phyloP scores from a whole-genome alignment of 2,888 invertebrate genomes.

The Microlaimidae sp. region DNA sequence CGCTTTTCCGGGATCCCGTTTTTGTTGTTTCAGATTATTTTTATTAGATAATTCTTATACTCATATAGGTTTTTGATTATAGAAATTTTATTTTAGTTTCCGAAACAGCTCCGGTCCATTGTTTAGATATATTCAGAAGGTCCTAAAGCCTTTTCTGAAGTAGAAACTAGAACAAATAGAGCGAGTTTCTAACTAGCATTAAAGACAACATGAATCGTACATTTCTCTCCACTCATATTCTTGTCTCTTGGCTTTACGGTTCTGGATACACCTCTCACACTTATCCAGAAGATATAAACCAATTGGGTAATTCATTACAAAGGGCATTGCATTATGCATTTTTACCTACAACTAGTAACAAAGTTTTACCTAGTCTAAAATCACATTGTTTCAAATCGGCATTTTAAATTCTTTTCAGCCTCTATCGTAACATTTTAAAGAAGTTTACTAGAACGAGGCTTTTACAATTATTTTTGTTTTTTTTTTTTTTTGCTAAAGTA shows the following conservation, averaged over 20 bases:
- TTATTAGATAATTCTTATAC: too few species aligned
- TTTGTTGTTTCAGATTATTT: too few species aligned
- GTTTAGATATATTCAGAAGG: not conserved
- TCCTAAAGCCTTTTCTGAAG: slow-evolving; percentile 12
- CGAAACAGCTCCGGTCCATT: not conserved
- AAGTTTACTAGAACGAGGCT: too few species aligned
- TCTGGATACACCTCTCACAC: not conserved
- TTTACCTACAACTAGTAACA: not conserved
- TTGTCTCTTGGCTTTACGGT: not conserved
- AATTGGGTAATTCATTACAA: not conserved
- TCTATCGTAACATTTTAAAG: too few species aligned
- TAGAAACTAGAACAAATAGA: not conserved
- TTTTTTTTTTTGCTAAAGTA: too few species aligned
- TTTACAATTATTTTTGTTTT: too few species aligned
- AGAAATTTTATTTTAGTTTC: too few species aligned
- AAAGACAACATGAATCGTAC: not conserved
- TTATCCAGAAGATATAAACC: slow-evolving; percentile 2
- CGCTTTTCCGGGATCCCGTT: too few species aligned
- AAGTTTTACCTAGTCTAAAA: too few species aligned
- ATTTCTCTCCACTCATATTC: not conserved
- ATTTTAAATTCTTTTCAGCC: too few species aligned
- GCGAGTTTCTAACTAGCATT: not conserved
- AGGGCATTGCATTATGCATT: not conserved
- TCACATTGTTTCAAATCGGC: too few species aligned
- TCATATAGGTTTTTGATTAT: too few species aligned